Percentiles rank a stretch among this genome's conserved stretches.
Evolutionary conservation across 2,888 invertebrate species (phyloP).

Genomic region (Dimorphilus gyrociliatus): DNA sequence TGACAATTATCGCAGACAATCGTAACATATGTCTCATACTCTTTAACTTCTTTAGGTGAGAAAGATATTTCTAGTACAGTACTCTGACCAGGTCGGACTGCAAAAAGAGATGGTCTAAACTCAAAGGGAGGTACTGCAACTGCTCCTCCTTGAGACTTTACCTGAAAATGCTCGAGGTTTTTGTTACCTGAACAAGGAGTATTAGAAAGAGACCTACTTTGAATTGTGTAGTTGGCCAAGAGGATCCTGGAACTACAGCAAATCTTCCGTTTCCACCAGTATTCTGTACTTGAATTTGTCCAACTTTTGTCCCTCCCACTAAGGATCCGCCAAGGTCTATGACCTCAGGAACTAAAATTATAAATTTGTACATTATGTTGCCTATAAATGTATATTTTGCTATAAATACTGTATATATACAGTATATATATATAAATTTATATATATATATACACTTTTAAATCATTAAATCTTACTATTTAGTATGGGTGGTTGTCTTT

Average conservation of each 20-base stretch:
- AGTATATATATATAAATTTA: neutral
- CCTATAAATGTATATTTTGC: neutral
- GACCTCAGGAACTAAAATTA: slow-evolving; percentile 22
- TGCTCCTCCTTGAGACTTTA: slow-evolving; percentile 12
- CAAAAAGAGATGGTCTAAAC: slow-evolving; percentile 30
- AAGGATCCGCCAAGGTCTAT: slow-evolving; percentile 32
- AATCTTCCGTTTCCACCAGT: slow-evolving; percentile 33
- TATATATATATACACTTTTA: no score
- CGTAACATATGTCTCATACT: slow-evolving; percentile 22
- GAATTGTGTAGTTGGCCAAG: slow-evolving; percentile 35
- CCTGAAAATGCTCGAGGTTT: no score
- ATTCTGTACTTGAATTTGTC: slow-evolving; percentile 27
- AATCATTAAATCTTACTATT: slow-evolving; percentile 20
- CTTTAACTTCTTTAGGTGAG: slow-evolving; percentile 18
- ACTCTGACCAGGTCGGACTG: slow-evolving; percentile 19
- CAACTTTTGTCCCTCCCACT: slow-evolving; percentile 28
- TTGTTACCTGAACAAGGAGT: neutral
- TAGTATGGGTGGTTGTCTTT: slow-evolving; percentile 27
- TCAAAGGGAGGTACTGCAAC: slow-evolving; percentile 29
- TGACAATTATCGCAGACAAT: slow-evolving; percentile 37
- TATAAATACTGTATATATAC: neutral
- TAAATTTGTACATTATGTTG: neutral
- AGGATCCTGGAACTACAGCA: slow-evolving; percentile 23
- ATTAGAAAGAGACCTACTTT: slow-evolving; percentile 19
- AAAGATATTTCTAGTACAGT: slow-evolving; percentile 30